These are phyloP conservation scores for Catagonus wagneri DNA, from an alignment of 2,113 vertebrate species.

Conservation along the genomic window DNA sequence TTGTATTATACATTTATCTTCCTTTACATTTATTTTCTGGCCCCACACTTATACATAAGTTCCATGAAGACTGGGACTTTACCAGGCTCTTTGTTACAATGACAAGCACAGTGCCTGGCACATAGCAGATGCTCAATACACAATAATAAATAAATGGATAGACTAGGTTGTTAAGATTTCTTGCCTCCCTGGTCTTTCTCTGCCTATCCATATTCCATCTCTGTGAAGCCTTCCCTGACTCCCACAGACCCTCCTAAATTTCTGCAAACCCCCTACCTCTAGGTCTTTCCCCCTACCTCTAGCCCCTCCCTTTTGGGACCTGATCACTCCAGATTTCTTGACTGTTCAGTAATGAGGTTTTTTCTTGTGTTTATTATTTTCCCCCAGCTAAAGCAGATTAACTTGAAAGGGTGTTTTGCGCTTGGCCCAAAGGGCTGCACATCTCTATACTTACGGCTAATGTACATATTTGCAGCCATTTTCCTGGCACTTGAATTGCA, in stretches of 20 bases:
- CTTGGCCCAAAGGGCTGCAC: neutral
- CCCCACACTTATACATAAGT: neutral
- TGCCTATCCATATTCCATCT: neutral
- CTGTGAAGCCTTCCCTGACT: neutral
- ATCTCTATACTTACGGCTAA: neutral
- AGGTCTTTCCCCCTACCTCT: neutral
- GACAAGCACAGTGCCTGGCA: neutral
- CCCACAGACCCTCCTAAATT: neutral
- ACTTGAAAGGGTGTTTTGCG: neutral
- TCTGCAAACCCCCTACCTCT: neutral
- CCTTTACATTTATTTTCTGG: neutral
- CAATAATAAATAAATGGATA: neutral
- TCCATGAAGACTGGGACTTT: neutral
- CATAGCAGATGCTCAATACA: neutral
- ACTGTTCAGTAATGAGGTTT: neutral
- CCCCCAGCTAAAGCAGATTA: neutral
- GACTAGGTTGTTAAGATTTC: neutral
- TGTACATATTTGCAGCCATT: neutral
- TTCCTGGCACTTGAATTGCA: neutral
- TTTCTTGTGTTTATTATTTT: neutral
- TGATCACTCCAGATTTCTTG: neutral
- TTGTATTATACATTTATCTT: neutral
- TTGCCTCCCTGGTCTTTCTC: neutral
- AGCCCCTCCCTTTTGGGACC: accelerated
- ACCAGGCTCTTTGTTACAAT: neutral